Evolutionary conservation across 2,113 vertebrate species (phyloP), one percentile per base, ranked within the genome.

Genomic region (Noturus placidus): DNA sequence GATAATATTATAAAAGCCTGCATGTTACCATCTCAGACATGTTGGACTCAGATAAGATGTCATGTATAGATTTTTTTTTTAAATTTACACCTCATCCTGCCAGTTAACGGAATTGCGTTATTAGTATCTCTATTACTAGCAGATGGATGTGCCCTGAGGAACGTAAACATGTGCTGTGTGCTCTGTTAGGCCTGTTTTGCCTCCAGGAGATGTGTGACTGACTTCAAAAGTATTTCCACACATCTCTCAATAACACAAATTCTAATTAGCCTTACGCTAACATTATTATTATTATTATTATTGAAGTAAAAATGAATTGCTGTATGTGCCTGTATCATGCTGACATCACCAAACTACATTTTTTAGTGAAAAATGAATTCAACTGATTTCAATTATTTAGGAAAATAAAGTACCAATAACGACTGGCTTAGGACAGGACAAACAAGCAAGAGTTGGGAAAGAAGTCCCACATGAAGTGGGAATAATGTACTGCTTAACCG

Each of bases 101-200:
- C 59, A 35, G 84, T 74, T 33, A 69, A 82, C 67, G 74, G 54
- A 33, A 61, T 33, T n/a, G 14, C 1, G 14, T 85, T 63, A 52
- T 85, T 65, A 82, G n/a, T 38, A 65, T 78, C 54, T 63, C 78
- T 30, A 81, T 86, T 82, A 81, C 84, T 33, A 63, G 78, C 84
- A 86, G 83, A 86, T n/a, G 33, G 88, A 67, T 67, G 13, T 65
- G 57, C 30, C 84, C 77, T 69, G 70, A 77, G 78, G 88, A 85
- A 83, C 57, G 56, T 69, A 89, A 86, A 65, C 69, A 83, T 46
- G 56, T 86, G 79, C 61, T 76, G 13, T 77, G 57, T 54, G 33
- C 84, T 81, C 27, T 81, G 83, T 85, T 70, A 59, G 30, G 83
- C 65, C 59, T 78, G 57, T 65, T 59, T 80, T 85, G 82, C 84